Base-by-base conservation (phyloP, 2,797 vertebrate genomes). In the Liparis tanakae region DNA sequence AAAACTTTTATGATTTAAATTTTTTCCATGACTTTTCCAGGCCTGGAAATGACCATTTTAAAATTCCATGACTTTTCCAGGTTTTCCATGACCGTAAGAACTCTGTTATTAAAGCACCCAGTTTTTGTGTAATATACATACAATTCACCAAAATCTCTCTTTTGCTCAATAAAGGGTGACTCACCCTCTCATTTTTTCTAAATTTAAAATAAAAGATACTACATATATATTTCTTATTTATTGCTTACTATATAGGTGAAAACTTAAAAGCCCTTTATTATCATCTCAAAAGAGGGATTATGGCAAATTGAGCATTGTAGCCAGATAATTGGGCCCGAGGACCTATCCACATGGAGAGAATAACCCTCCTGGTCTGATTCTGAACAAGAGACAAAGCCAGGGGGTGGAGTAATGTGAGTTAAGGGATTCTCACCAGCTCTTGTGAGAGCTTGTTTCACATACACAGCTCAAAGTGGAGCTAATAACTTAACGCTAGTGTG, bases 401-500 rank as follows among this genome's bases (percentile, higher is more conserved):
- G 92, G 93, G 94, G 93, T 92, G 94, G 93, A 91, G 89, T 96
- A 96, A 97, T 96, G 94, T 95, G 95, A 95, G 95, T 96, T 96
- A 96, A 97, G 96, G 95, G 92, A 96, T 97, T 96, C 95, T 97
- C 95, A 96, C 93, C 94, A 94, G 93, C 93, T 95, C 90, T 94
- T 95, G 91, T 92, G 92, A 95, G 95, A 95, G 94, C 91, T 94
- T 94, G 92, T 96, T 96, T 95, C 95, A 95, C 93, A 94, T 95
- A 96, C 94, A 94, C 92, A 89, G 92, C 92, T 93, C 91, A 93
- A 93, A 95, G 94, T 95, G 95, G 94, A 93, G 91, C 94, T 92
- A 94, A 95, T 95, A 95, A 94, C 92, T 95, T 94, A 94, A 94
- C 91, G 93, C 94, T 91, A 93, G 87, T 92, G 84, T 91, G 91